A percentile compares a stretch with the other conserved stretches of the same genome.
Conservation (phyloP, 2,113 vertebrate species). For the Zosterops hypoxanthus region DNA sequence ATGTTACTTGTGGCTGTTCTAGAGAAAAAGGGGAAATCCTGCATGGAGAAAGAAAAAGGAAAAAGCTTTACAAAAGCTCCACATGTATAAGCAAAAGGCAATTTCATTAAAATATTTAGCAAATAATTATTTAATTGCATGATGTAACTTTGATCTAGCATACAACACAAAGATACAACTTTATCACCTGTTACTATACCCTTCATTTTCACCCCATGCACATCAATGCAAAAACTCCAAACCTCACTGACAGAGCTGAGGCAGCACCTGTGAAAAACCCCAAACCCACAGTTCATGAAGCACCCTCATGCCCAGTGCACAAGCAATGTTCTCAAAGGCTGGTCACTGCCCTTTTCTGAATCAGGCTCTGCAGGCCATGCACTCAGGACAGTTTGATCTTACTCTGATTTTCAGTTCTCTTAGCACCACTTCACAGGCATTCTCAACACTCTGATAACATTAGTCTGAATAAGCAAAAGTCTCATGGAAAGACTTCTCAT, state of each 20-base stretch:
- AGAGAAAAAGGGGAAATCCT: neutral
- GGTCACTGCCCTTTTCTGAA: neutral
- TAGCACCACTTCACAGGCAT: neutral
- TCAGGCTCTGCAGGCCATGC: neutral
- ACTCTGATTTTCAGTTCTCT: neutral
- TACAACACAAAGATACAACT: neutral
- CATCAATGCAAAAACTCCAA: neutral
- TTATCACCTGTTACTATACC: neutral
- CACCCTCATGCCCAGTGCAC: neutral
- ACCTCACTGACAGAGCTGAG: neutral
- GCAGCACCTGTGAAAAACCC: neutral
- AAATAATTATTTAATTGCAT: neutral
- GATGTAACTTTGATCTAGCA: neutral
- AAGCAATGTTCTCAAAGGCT: neutral
- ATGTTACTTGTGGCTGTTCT: neutral
- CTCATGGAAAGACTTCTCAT: neutral
- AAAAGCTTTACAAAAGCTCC: neutral
- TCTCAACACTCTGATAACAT: neutral
- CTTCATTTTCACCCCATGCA: neutral
- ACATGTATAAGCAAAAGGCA: neutral
- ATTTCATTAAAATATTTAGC: neutral
- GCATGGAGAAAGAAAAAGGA: neutral
- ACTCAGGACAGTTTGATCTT: neutral
- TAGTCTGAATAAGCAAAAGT: neutral
- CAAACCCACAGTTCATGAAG: neutral